Percentiles rank a stretch among this genome's conserved stretches.
phyloP scores from a whole-genome alignment of 2,113 vertebrate genomes.

The Felis chaus region DNA sequence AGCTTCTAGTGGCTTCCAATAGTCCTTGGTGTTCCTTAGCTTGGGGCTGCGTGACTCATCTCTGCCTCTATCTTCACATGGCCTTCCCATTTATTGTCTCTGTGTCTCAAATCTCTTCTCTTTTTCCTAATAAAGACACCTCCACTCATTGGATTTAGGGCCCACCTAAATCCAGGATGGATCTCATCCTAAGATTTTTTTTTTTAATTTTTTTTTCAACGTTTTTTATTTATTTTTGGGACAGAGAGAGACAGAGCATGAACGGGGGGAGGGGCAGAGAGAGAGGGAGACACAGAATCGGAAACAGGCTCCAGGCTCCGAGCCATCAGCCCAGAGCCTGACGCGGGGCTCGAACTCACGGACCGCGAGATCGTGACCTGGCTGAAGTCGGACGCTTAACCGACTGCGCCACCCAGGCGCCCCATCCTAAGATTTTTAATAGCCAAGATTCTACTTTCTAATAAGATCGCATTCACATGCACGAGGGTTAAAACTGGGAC shows the following conservation, averaged over 20 bases:
- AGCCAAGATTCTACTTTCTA: not conserved
- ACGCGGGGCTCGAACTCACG: too few species aligned
- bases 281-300: too few species aligned
- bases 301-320: too few species aligned
- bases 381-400: too few species aligned
- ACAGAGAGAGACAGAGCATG: too few species aligned
- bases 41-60: not conserved
- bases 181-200: conserved; percentile 10
- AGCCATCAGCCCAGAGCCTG: too few species aligned
- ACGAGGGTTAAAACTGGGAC: not conserved
- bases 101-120: not conserved
- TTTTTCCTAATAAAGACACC: not conserved
- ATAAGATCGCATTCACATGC: not conserved
- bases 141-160: not conserved
- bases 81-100: not conserved
- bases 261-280: too few species aligned
- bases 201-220: too few species aligned
- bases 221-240: too few species aligned
- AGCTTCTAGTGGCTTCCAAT: not conserved
- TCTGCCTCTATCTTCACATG: not conserved
- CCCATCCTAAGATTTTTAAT: not conserved
- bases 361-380: too few species aligned
- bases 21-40: not conserved
- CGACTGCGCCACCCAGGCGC: too few species aligned
- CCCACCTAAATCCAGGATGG: not conserved